Evolutionary conservation across 2,797 vertebrate genomes (phyloP).

Genomic region (Miichthys miiuy): DNA sequence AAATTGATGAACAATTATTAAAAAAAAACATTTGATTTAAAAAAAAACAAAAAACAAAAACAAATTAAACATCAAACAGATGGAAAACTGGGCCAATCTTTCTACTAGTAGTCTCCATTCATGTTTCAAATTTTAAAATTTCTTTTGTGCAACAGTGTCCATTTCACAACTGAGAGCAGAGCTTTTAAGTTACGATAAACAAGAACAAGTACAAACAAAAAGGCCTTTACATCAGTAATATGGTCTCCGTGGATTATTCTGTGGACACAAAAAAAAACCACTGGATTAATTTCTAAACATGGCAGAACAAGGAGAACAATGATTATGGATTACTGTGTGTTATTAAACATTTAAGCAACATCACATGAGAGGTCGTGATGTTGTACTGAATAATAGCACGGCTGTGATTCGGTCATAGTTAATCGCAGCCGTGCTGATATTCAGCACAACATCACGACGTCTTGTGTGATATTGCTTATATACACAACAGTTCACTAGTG

Average conservation of each 20-base stretch:
- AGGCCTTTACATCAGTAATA: constrained; percentile 90
- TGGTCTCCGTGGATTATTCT: constrained; percentile 98
- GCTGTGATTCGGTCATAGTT: too few relatives aligned
- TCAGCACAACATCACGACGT: too few relatives aligned
- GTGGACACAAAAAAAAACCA: constrained; percentile 49
- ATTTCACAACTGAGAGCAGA: constrained; percentile 42
- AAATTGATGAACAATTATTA: constrained; percentile 26
- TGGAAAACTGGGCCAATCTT: not conserved
- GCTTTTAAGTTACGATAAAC: constrained; percentile 40
- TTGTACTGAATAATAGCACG: too few relatives aligned
- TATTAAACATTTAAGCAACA: not conserved
- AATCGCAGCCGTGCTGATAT: too few relatives aligned
- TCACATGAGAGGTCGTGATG: too few relatives aligned
- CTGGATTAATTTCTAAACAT: not conserved
- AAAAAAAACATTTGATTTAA: constrained; percentile 9
- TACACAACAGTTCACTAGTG: too few relatives aligned
- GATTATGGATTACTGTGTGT: not conserved
- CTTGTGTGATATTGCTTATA: too few relatives aligned
- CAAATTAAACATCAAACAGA: constrained; percentile 27
- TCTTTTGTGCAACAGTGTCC: constrained; percentile 48
- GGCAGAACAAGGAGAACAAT: not conserved
- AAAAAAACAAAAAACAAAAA: not conserved
- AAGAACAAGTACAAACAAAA: constrained; percentile 41
- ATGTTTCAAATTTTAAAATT: constrained; percentile 15
- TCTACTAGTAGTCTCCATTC: constrained; percentile 22